Evolutionary conservation across 2,113 vertebrate genomes (phyloP).

Genomic region (Toxotes chatareus): DNA sequence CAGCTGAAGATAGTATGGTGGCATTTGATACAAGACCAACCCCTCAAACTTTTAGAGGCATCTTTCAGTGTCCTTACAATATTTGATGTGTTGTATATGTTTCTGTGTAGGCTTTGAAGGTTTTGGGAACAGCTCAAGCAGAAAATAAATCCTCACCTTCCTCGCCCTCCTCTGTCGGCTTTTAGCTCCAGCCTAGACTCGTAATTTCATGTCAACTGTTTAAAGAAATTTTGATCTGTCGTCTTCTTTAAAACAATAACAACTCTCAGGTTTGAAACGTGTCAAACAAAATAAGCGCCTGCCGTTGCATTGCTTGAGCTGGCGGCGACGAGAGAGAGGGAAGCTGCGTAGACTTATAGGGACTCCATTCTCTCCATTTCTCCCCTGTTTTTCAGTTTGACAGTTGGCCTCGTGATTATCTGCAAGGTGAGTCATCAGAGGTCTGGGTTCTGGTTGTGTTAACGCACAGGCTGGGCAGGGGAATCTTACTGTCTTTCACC

Average conservation of each 20-base stretch:
- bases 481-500: slow-evolving; percentile 26
- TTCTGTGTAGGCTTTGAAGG: slow-evolving; percentile 31
- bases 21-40: not conserved
- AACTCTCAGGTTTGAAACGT: slow-evolving; percentile 13
- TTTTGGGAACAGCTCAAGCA: not conserved
- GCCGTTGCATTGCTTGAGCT: slow-evolving; percentile 15
- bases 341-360: slow-evolving; percentile 49
- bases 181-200: slow-evolving; percentile 15
- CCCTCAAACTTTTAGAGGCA: not conserved
- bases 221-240: slow-evolving; percentile 23
- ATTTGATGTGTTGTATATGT: slow-evolving; percentile 17
- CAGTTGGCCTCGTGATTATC: slow-evolving; percentile 71
- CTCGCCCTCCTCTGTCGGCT: slow-evolving; percentile 35
- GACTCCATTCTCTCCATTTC: slow-evolving; percentile 57
- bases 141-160: slow-evolving; percentile 12
- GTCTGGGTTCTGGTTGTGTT: slow-evolving; percentile 54
- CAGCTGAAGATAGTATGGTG: not conserved
- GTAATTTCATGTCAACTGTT: slow-evolving; percentile 9
- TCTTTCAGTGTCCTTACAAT: not conserved
- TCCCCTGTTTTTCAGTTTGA: slow-evolving; percentile 70
- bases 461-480: slow-evolving; percentile 14
- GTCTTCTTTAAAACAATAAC: slow-evolving; percentile 34
- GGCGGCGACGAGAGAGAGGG: not conserved
- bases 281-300: slow-evolving; percentile 6
- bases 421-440: slow-evolving; percentile 76